phyloP scores from a whole-genome alignment of 2,113 vertebrate species.

The Nesoenas mayeri region DNA sequence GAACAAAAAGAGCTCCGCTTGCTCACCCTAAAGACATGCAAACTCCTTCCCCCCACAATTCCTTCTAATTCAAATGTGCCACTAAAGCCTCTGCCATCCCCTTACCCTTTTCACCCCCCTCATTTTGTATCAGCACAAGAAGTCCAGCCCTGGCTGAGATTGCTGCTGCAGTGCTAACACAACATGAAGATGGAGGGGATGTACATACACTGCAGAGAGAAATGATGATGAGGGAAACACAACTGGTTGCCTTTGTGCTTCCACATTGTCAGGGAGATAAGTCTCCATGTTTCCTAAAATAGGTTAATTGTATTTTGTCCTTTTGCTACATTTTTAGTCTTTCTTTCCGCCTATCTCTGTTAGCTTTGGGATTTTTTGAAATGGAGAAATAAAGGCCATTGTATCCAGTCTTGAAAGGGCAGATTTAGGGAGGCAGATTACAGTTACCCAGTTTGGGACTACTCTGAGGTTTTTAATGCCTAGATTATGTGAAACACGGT shows the following conservation, averaged over 20 bases:
- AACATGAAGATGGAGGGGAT: rapidly evolving
- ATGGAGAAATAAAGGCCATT: not conserved
- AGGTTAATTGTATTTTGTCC: not conserved
- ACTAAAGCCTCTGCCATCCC: not conserved
- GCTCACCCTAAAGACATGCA: not conserved
- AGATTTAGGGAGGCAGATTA: not conserved
- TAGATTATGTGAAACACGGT: not conserved
- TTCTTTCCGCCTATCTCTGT: not conserved
- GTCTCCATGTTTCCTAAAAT: not conserved
- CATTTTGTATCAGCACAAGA: not conserved
- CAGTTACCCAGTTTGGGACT: not conserved
- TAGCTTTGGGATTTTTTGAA: not conserved
- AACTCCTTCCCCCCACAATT: not conserved
- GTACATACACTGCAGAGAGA: not conserved
- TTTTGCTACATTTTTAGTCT: not conserved
- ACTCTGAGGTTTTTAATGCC: not conserved
- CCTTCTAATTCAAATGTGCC: not conserved
- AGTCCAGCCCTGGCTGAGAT: not conserved
- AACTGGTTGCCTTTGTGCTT: not conserved
- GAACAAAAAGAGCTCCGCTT: not conserved
- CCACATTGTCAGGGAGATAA: not conserved
- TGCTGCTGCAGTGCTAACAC: not conserved
- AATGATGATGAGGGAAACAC: not conserved
- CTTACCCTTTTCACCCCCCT: not conserved
- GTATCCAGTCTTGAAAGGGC: not conserved